Percentiles rank a stretch among this genome's conserved stretches.
These are phyloP conservation scores for Potorous gilbertii DNA, from an alignment of 2,797 vertebrate species.

Conservation along the genomic window DNA sequence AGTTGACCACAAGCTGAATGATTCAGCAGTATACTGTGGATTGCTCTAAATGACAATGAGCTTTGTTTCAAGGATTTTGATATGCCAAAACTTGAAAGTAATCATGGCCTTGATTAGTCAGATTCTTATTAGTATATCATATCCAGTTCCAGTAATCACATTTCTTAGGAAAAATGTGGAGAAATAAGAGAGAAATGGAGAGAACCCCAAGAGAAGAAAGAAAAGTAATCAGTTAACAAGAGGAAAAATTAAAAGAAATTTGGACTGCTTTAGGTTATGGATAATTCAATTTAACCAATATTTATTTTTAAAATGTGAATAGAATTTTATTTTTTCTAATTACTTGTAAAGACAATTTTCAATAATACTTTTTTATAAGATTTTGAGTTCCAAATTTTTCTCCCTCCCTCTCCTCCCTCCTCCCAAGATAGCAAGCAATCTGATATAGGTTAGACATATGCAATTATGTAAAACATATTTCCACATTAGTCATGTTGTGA, in stretches of 20 bases:
- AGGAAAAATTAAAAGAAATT: neutral
- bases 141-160: neutral
- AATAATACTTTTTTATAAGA: neutral
- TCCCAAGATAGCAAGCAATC: neutral
- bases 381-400: neutral
- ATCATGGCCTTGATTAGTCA: constrained; percentile 51
- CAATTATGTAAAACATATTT: neutral
- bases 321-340: neutral
- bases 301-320: neutral
- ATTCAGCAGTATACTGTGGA: neutral
- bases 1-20: constrained; percentile 29
- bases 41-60: neutral
- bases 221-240: neutral
- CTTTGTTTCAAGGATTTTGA: constrained; percentile 62
- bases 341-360: neutral
- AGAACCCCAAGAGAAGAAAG: neutral
- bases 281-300: neutral
- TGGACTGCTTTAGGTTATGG: neutral
- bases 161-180: constrained; percentile 19
- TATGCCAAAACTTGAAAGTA: constrained; percentile 43
- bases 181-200: neutral
- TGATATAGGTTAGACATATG: neutral
- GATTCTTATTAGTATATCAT: constrained; percentile 5
- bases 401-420: neutral
- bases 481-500: neutral